A percentile compares a stretch with the other conserved stretches of the same genome.
These are phyloP conservation scores for Pachypsylla venusta DNA, from an alignment of 1,140 invertebrate genomes.

Conservation along the genomic window DNA sequence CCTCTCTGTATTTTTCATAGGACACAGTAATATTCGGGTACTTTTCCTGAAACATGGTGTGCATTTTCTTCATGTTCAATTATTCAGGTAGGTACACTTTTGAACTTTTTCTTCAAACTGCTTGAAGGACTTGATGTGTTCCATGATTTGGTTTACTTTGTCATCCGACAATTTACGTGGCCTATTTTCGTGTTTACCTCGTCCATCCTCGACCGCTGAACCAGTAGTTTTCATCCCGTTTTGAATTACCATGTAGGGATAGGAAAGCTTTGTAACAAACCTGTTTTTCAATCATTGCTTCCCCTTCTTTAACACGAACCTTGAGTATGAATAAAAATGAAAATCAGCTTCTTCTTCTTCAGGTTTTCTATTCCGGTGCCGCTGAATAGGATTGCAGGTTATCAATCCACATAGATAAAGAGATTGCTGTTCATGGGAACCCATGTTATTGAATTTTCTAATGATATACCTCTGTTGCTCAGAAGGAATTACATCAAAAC, in stretches of 20 bases:
- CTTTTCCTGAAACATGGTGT: slow-evolving; percentile 24
- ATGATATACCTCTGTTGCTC: not conserved
- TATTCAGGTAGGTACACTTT: slow-evolving; percentile 18
- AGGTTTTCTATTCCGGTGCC: not conserved
- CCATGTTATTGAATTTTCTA: not conserved
- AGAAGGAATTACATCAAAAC: slow-evolving; percentile 16
- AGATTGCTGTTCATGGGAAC: not conserved
- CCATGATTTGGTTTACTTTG: slow-evolving; percentile 11
- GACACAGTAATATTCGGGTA: slow-evolving; percentile 14
- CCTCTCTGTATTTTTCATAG: slow-evolving; percentile 15
- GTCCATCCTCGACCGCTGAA: slow-evolving; percentile 3
- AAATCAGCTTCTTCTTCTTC: not conserved
- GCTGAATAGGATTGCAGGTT: not conserved
- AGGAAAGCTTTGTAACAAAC: not conserved
- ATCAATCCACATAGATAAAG: not conserved
- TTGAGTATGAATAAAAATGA: not conserved
- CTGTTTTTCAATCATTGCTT: not conserved
- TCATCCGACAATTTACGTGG: slow-evolving; percentile 13
- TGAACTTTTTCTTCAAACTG: slow-evolving; percentile 14
- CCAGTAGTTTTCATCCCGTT: not conserved
- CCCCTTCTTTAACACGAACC: not conserved
- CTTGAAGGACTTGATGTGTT: slow-evolving; percentile 16
- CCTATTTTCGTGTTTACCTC: slow-evolving; percentile 16
- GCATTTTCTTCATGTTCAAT: slow-evolving; percentile 18
- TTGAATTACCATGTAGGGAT: not conserved